Percentiles rank a stretch among this genome's conserved stretches.
Evolutionary conservation across 2,888 invertebrate species (phyloP).

Genomic region (Glaucopsyche alexis): DNA sequence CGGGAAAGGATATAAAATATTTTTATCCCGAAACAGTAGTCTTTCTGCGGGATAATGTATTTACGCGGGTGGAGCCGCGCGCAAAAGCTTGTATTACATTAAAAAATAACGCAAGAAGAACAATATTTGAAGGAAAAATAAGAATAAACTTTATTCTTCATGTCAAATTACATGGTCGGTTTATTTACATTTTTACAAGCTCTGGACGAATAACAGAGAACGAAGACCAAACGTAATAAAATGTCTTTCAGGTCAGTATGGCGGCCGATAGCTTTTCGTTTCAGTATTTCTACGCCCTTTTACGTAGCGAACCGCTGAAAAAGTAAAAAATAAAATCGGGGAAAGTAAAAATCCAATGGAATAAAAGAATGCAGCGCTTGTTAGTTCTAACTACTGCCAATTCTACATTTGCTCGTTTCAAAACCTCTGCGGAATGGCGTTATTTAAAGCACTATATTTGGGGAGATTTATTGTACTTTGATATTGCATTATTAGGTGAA

Average conservation of each 20-base stretch:
- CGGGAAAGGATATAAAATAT: too few relatives aligned
- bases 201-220: background rate
- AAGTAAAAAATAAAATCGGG: background rate
- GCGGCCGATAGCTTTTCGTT: background rate
- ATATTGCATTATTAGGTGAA: background rate
- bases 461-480: background rate
- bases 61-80: too few relatives aligned
- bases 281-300: conserved; percentile 17
- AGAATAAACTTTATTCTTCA: background rate
- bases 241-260: conserved; percentile 13
- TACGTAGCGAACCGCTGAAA: background rate
- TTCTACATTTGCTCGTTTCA: background rate
- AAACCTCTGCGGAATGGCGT: background rate
- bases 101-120: too few relatives aligned
- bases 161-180: background rate
- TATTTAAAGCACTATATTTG: background rate
- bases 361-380: conserved; percentile 17
- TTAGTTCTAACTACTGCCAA: conserved; percentile 17
- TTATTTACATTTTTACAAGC: conserved; percentile 9
- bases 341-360: conserved; percentile 13
- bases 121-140: too few relatives aligned
- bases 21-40: too few relatives aligned
- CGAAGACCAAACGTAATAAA: background rate
- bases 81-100: too few relatives aligned
- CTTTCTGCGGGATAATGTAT: too few relatives aligned